Evolutionary conservation across 30 jellyfish, hydroid and myxozoan species (phyloP).

Genomic region (Chironex yamaguchii): DNA sequence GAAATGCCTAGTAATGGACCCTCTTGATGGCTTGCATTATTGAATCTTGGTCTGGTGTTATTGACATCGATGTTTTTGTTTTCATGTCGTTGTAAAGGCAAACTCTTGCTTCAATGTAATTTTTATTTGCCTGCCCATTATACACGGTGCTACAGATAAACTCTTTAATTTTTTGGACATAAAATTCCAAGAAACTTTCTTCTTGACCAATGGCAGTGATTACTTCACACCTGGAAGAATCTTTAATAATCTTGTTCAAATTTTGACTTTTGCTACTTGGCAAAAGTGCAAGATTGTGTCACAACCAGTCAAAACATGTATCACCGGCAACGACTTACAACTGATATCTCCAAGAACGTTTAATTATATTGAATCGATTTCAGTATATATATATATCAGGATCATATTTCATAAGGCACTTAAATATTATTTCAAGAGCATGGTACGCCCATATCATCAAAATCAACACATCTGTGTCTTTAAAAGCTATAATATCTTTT

Average conservation of each 20-base stretch:
- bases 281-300: constrained; percentile 59
- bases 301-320: constrained; percentile 65
- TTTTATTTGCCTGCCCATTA: constrained; percentile 34
- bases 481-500: constrained; percentile 46
- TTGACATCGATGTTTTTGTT: constrained; percentile 43
- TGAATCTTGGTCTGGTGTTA: constrained; percentile 75
- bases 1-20: constrained; percentile 56
- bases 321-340: constrained; percentile 20
- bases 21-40: constrained; percentile 63
- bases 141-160: constrained; percentile 38
- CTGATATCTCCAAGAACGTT: constrained; percentile 51
- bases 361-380: constrained; percentile 44
- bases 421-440: constrained; percentile 4
- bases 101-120: constrained; percentile 57
- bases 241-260: constrained; percentile 45
- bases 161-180: too few relatives aligned
- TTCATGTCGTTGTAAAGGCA: constrained; percentile 56
- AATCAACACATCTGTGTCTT: constrained; percentile 59
- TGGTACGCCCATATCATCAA: constrained; percentile 45
- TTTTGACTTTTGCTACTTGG: constrained; percentile 43
- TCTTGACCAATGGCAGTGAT: too few relatives aligned
- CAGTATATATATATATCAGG: constrained; percentile 61
- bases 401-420: constrained; percentile 65
- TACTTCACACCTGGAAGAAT: too few relatives aligned
- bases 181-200: too few relatives aligned